Conservation (phyloP, 1,140 invertebrate genomes). For the Drosophila insularis region DNA sequence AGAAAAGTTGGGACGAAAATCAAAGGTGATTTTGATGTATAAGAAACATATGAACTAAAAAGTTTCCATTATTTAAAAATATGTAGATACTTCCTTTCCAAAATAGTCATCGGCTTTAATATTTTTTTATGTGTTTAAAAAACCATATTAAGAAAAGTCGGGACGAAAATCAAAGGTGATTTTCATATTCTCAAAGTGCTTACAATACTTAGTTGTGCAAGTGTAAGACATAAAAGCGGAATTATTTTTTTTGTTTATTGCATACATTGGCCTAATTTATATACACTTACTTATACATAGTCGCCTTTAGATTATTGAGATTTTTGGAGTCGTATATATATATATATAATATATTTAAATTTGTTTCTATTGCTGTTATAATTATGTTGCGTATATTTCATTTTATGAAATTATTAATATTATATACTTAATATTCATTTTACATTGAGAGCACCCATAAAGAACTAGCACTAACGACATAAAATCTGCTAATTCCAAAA, state of each 20-base stretch:
- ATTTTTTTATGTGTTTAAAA: too few species aligned
- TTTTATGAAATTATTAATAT: constrained; percentile 65
- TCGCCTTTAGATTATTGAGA: constrained; percentile 26
- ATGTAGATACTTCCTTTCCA: too few species aligned
- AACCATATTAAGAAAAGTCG: too few species aligned
- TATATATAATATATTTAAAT: constrained; percentile 27
- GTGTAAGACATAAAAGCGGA: constrained; percentile 1
- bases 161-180: neutral
- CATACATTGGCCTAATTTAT: constrained; percentile 48
- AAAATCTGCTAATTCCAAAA: constrained; percentile 2
- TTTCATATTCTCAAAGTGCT: neutral
- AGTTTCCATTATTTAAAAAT: too few species aligned
- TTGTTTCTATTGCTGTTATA: constrained; percentile 53
- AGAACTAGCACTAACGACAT: constrained; percentile 2
- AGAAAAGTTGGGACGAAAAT: too few species aligned
- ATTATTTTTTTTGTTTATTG: constrained; percentile 32
- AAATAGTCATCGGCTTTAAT: too few species aligned
- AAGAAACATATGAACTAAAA: too few species aligned
- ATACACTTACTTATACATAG: constrained; percentile 40
- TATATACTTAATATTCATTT: constrained; percentile 25
- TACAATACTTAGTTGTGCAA: neutral
- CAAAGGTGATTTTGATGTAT: neutral
- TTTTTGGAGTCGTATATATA: constrained; percentile 25
- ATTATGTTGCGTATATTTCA: constrained; percentile 52
- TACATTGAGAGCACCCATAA: constrained; percentile 9